Conservation (phyloP, 2,797 vertebrate genomes). For the Myotis vivesi region DNA sequence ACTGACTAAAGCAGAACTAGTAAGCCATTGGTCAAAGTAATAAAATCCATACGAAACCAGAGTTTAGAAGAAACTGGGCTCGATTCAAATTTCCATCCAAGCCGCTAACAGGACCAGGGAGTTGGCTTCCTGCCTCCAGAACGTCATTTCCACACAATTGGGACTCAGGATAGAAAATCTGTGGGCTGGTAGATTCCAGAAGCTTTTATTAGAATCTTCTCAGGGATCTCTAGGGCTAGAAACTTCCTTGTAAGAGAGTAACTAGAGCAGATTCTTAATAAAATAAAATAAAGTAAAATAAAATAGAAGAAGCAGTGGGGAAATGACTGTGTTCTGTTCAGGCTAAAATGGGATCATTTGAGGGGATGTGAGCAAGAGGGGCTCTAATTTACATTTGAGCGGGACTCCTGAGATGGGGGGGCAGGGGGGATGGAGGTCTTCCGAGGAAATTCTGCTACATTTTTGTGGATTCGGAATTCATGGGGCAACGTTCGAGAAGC, state of each 20-base stretch:
- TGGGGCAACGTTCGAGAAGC: not conserved
- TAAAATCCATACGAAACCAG: slow-evolving; percentile 30
- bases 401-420: not conserved
- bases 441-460: not conserved
- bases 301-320: not conserved
- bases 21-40: slow-evolving; percentile 19
- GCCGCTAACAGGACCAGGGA: not conserved
- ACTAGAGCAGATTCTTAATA: not conserved
- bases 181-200: not conserved
- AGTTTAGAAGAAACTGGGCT: slow-evolving; percentile 36
- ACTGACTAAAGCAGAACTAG: not conserved
- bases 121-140: not conserved
- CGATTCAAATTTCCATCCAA: slow-evolving; percentile 48
- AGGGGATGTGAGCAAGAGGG: accelerated
- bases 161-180: not conserved
- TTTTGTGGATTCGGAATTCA: not conserved
- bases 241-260: not conserved
- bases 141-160: not conserved
- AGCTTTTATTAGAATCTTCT: slow-evolving; percentile 38
- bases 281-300: too few species aligned
- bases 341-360: not conserved
- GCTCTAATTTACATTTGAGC: not conserved
- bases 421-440: too few species aligned
- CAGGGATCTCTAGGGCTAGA: not conserved
- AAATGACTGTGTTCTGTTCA: accelerated